Evolutionary conservation across 2,888 invertebrate genomes (phyloP), one percentile per base, ranked within the genome.

Genomic region (Pecten maximus): DNA sequence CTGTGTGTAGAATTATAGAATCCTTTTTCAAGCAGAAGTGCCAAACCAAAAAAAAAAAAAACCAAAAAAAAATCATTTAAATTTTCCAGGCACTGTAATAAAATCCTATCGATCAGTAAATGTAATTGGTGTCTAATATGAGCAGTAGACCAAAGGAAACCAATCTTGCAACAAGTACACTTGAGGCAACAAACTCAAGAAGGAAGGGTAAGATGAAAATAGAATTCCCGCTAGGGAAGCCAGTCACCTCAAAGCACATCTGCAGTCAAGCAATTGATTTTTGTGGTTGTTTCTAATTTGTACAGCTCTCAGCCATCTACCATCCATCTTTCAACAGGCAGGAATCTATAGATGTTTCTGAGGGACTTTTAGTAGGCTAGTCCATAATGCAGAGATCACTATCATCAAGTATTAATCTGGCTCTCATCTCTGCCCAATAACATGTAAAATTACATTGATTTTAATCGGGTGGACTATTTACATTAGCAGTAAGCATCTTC

Each of bases 241-340:
- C 74, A 74, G 74, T 74, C 35, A 74, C 74, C 74, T 10, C 74
- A 74, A 35, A 74, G 74, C 74, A 74, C 74, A 74, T 74, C 74
- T 74, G 74, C 74, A 74, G 74, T 23, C 35, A 74, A 74, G 74
- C 74, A 74, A 74, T 74, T 74, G 74, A 74, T 74, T 74, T 74
- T 74, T 74, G 74, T 74, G 35, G 74, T 28, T 28, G 74, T 74
- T 35, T 74, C 74, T 74, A 74, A 74, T 74, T 74, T 74, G 74
- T 74, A 74, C 74, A 74, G 74, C 74, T 74, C 74, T 74, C 28
- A 35, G 74, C 74, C 74, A 35, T 74, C 28, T 35, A 35, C 74
- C 74, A 74, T 74, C 74, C 74, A 74, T 74, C 74, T 35, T 35
- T 74, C 74, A 74, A 28, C 74, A 74, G 35, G 74, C 74, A 74